Evolutionary conservation across 2,113 vertebrate genomes (phyloP), one percentile per base, ranked within the genome.

Genomic region (Coregonus clupeaformis): DNA sequence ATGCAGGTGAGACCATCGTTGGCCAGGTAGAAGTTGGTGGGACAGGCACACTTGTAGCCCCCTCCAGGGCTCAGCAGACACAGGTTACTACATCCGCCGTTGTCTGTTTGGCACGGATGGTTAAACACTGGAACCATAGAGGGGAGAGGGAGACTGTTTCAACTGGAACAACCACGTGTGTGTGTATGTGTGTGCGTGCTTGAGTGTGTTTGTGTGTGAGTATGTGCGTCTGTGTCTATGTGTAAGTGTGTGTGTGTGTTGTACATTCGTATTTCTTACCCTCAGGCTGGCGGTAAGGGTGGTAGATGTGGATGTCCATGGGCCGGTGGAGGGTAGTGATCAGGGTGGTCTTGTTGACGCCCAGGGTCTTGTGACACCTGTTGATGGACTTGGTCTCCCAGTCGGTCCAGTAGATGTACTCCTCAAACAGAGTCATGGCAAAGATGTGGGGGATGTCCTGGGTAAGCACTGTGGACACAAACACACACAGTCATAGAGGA

Each of bases 381-480:
- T 98, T 98, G 86, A 99, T 98, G 79, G 97, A 98, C 80, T 99
- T 99, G 55, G 97, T 99, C 89, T 99, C 97, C 97, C 97, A 98
- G 91, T 99, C 97, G 0, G 97, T 98, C 97, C 97, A 99, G 92
- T 99, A 98, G 74, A 99, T 97, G 52, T 94, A 97, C 82, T 99
- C 97, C 89, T 99, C 97, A 55, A 98, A 99, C 86, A 99, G 91
- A 2, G 97, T 97, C 93, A 98, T 95, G 0, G 97, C 97, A 0
- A 99, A 99, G 92, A 99, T 99, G 92, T 99, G 97, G 0, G 97
- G 97, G 89, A 99, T 98, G 90, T 99, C 97, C 66, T 97, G 94
- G 90, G 86, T 97, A 79, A 98, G 92, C 81, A 99, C 97, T 99
- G 91, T 0, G 0, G 20, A 80, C 11, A 13, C 45, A 65, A 29